These are phyloP conservation scores for Cairina moschata DNA, from an alignment of 2,113 vertebrate species.

Conservation along the genomic window DNA sequence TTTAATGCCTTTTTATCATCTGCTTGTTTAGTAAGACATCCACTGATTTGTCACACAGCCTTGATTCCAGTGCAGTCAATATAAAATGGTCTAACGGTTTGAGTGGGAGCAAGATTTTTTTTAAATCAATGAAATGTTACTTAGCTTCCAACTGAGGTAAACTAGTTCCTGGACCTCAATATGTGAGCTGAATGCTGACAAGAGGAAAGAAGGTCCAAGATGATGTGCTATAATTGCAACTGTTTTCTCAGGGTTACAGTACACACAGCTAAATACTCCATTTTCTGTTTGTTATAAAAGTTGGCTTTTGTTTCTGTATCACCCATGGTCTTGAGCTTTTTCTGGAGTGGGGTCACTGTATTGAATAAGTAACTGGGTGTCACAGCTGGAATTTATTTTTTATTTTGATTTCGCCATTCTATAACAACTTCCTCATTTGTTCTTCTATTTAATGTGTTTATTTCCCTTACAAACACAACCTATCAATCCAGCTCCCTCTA, in stretches of 20 bases:
- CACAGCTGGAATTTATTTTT: background rate
- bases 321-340: background rate
- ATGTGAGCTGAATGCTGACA: background rate
- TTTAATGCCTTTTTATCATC: background rate
- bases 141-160: background rate
- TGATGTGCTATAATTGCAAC: background rate
- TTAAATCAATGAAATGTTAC: background rate
- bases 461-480: slow-evolving; percentile 1
- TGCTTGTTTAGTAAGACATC: background rate
- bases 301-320: background rate
- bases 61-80: background rate
- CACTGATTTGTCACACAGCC: background rate
- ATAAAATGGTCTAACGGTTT: background rate
- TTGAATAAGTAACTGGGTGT: background rate
- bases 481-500: background rate
- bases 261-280: background rate
- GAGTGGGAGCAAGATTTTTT: background rate
- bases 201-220: background rate
- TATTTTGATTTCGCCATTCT: background rate
- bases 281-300: background rate
- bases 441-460: background rate
- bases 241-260: background rate
- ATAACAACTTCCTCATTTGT: background rate
- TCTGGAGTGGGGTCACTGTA: background rate
- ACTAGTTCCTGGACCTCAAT: background rate